Evolutionary conservation across 1,140 invertebrate species (phyloP).

Genomic region (Musca domestica): DNA sequence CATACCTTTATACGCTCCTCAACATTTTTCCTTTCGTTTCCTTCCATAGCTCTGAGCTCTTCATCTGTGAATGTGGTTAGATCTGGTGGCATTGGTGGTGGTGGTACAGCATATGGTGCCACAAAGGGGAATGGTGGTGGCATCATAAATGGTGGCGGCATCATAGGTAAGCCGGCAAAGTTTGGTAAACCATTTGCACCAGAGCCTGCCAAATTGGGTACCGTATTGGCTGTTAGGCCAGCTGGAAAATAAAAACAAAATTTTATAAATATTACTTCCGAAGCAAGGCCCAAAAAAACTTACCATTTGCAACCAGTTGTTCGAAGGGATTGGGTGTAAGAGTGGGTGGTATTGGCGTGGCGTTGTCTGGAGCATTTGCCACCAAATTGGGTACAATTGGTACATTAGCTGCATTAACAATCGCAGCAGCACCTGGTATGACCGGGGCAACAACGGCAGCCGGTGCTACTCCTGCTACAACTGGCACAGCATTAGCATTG

Average conservation of each 20-base stretch:
- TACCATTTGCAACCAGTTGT: constrained; percentile 34
- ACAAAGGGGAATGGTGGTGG: constrained; percentile 61
- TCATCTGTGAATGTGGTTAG: constrained; percentile 74
- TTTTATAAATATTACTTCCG: background rate
- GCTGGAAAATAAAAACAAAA: background rate
- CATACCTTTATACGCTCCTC: constrained; percentile 79
- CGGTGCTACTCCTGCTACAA: constrained; percentile 34
- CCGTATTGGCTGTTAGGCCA: constrained; percentile 26
- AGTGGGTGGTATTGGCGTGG: background rate
- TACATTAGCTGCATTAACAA: background rate
- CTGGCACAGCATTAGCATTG: constrained; percentile 26
- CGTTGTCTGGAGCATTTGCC: background rate
- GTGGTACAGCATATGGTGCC: constrained; percentile 58
- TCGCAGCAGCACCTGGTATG: background rate
- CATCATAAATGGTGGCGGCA: constrained; percentile 58
- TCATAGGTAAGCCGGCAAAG: constrained; percentile 30
- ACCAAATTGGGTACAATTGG: background rate
- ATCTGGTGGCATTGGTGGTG: constrained; percentile 75
- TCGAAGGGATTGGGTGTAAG: constrained; percentile 13
- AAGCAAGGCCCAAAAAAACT: constrained; percentile 26
- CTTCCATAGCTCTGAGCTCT: constrained; percentile 86
- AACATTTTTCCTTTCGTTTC: constrained; percentile 77
- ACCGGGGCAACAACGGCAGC: constrained; percentile 29
- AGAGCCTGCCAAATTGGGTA: constrained; percentile 16
- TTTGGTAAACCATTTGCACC: constrained; percentile 25